phyloP scores from a whole-genome alignment of 2,797 vertebrate genomes.

The Steatocranus sp. region DNA sequence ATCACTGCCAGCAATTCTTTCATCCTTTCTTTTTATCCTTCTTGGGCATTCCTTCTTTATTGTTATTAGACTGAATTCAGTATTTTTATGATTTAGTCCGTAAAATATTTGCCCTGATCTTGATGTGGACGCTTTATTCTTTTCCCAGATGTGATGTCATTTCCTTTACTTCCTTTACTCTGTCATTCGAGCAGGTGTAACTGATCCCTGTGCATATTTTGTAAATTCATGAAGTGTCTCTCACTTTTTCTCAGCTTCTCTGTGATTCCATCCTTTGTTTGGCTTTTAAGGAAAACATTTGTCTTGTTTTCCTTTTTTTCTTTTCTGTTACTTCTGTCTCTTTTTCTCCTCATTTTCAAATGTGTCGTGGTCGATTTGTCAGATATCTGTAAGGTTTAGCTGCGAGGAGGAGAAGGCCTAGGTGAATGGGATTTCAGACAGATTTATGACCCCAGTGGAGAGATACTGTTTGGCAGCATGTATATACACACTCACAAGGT shows the following conservation, averaged over 20 bases:
- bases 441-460: constrained; percentile 42
- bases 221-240: constrained; percentile 3
- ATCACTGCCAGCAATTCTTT: background rate
- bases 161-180: constrained; percentile 27
- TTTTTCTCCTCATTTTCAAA: background rate
- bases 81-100: background rate
- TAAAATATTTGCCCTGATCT: constrained; percentile 8
- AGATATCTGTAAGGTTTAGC: constrained; percentile 27
- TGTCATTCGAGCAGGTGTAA: constrained; percentile 34
- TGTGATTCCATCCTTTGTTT: constrained; percentile 37
- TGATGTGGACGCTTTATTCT: constrained; percentile 25
- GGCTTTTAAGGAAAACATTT: constrained; percentile 44
- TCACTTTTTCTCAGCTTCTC: background rate
- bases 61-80: background rate
- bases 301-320: background rate
- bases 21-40: background rate
- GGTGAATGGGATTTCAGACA: constrained; percentile 38
- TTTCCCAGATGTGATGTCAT: constrained; percentile 47
- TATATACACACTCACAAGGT: constrained; percentile 26
- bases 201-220: constrained; percentile 14
- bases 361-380: constrained; percentile 44
- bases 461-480: constrained; percentile 54
- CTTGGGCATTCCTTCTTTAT: background rate
- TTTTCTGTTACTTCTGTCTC: background rate
- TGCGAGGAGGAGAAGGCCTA: background rate